phyloP scores from a whole-genome alignment of 2,888 invertebrate genomes.

The Caenorhabditis wallacei region DNA sequence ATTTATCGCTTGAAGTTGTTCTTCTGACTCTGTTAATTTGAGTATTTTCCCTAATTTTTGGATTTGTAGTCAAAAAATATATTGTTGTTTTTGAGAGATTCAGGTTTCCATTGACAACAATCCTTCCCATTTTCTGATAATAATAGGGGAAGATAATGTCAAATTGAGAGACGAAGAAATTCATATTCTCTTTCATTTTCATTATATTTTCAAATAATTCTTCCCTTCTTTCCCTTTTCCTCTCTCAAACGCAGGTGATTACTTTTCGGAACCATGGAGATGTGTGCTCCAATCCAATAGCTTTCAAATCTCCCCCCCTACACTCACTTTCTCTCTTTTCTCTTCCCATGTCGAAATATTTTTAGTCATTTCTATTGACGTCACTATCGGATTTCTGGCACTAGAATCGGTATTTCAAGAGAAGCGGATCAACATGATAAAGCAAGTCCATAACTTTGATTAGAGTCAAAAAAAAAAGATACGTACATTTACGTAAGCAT shows the following conservation, averaged over 20 bases:
- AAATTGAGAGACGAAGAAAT: slow-evolving; percentile 19
- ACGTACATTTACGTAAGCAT: slow-evolving; percentile 31
- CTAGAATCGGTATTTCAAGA: slow-evolving; percentile 11
- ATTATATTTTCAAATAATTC: not conserved
- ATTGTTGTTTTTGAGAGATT: slow-evolving; percentile 9
- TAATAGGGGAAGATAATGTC: not conserved
- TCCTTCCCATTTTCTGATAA: slow-evolving; percentile 18
- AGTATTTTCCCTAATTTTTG: too few species aligned
- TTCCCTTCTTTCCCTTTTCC: not conserved
- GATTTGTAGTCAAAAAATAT: too few species aligned
- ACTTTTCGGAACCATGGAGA: slow-evolving; percentile 35
- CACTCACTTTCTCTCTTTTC: not conserved
- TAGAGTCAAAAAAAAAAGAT: slow-evolving; percentile 1
- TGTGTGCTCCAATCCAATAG: slow-evolving; percentile 20
- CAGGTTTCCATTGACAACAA: slow-evolving; percentile 22
- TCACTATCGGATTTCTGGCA: slow-evolving; percentile 21
- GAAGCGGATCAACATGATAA: slow-evolving; percentile 29
- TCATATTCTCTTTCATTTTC: not conserved
- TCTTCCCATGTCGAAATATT: slow-evolving; percentile 31
- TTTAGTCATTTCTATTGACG: slow-evolving; percentile 24
- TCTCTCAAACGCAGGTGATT: slow-evolving; percentile 30
- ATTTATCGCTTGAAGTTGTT: too few species aligned
- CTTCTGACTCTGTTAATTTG: too few species aligned
- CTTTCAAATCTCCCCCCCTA: not conserved
- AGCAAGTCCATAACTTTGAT: slow-evolving; percentile 36